phyloP scores from a whole-genome alignment of 2,888 invertebrate genomes.

The Drosophila neutralis region DNA sequence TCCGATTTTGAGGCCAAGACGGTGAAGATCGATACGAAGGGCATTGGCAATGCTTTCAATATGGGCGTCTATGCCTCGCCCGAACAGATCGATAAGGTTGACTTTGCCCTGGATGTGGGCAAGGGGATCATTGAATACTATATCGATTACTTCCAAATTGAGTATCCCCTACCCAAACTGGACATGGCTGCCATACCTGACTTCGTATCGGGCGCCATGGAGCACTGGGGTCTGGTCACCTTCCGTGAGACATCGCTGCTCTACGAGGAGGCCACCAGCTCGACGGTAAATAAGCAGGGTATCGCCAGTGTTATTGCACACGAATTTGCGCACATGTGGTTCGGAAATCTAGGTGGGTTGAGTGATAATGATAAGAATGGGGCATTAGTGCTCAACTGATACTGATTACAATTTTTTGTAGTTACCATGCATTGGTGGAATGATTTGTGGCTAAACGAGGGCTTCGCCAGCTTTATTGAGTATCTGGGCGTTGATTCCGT shows the following conservation, averaged over 20 bases:
- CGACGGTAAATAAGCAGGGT: conserved; percentile 90
- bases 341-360: conserved; percentile 91
- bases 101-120: conserved; percentile 91
- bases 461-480: conserved; percentile 96
- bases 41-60: conserved; percentile 87
- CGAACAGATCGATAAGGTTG: conserved; percentile 91
- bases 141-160: conserved; percentile 92
- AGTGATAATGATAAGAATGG: conserved; percentile 5
- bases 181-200: conserved; percentile 86
- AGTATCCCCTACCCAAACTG: conserved; percentile 95
- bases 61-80: conserved; percentile 91
- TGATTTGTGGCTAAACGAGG: conserved; percentile 96
- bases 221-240: conserved; percentile 98
- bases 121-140: conserved; percentile 92
- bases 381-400: not conserved
- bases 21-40: conserved; percentile 85
- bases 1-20: conserved; percentile 91
- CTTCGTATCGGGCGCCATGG: conserved; percentile 92
- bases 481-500: conserved; percentile 90
- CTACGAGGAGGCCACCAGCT: conserved; percentile 90
- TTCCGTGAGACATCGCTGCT: conserved; percentile 94
- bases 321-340: conserved; percentile 98
- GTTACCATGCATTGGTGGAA: conserved; percentile 98
- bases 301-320: conserved; percentile 94
- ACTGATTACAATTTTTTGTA: conserved; percentile 79